Evolutionary conservation across 2,113 vertebrate genomes (phyloP).

Genomic region (Semnornis frantzii): DNA sequence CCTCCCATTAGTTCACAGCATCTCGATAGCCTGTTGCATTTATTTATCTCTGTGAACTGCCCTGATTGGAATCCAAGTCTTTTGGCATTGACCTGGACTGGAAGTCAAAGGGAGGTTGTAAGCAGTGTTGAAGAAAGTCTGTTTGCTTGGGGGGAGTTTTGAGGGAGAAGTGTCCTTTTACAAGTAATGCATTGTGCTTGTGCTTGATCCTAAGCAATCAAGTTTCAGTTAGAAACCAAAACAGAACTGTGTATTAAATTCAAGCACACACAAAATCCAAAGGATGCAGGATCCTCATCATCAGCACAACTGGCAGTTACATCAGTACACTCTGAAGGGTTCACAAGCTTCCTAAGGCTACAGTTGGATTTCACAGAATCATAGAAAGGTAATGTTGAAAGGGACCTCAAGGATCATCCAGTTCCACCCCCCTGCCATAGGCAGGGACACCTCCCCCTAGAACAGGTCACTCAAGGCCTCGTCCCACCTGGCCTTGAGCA

Average conservation of each 20-base stretch:
- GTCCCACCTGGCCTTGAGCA: too few species aligned
- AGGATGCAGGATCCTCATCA: background rate
- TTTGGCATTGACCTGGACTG: constrained; percentile 21
- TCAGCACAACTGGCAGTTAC: background rate
- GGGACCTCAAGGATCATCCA: too few species aligned
- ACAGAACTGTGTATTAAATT: constrained; percentile 38
- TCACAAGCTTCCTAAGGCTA: background rate
- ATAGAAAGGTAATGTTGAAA: too few species aligned
- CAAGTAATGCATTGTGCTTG: constrained; percentile 2
- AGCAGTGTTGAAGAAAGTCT: background rate
- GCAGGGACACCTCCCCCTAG: too few species aligned
- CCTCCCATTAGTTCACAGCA: constrained; percentile 28
- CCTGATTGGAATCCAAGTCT: constrained; percentile 12
- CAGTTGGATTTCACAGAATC: too few species aligned
- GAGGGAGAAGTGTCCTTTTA: background rate
- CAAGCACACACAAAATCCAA: background rate
- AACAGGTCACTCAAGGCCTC: too few species aligned
- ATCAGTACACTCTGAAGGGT: background rate
- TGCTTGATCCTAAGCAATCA: constrained; percentile 25
- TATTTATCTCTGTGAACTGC: constrained; percentile 33
- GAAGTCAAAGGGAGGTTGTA: background rate
- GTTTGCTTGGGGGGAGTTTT: background rate
- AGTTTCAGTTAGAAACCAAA: constrained; percentile 35
- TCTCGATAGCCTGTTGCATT: constrained; percentile 50
- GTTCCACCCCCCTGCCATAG: too few species aligned